Conservation (phyloP, 2,888 invertebrate species). For the Halocaridina rubra region DNA sequence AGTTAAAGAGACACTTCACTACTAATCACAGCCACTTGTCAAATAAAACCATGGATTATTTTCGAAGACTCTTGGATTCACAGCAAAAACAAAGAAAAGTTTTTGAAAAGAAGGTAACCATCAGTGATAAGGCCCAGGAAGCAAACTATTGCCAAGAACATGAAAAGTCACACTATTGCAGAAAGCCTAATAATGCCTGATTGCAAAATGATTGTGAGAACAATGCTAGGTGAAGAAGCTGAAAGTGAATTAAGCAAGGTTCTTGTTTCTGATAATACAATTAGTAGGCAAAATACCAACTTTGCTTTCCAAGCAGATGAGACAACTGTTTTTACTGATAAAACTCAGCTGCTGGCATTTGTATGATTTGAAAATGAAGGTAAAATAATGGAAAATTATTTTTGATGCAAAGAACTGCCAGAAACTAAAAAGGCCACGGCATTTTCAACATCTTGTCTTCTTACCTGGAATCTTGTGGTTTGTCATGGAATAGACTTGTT, state of each 20-base stretch:
- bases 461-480: no score
- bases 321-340: no score
- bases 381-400: no score
- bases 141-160: neutral
- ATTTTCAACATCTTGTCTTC: neutral
- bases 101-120: conserved; percentile 1
- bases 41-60: neutral
- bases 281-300: neutral
- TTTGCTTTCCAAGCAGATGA: neutral
- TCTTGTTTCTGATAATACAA: no score
- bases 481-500: neutral
- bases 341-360: neutral
- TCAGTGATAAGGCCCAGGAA: neutral
- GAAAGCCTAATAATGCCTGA: neutral
- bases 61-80: neutral
- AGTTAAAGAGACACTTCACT: conserved; percentile 1
- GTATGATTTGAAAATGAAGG: neutral
- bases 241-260: no score
- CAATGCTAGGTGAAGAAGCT: no score
- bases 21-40: conserved; percentile 14
- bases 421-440: neutral
- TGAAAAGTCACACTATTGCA: neutral
- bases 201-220: neutral
- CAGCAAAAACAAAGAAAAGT: neutral
- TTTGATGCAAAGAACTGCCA: neutral